These are phyloP conservation scores for Drosophila ezoana DNA, from an alignment of 2,888 invertebrate species.

Conservation along the genomic window DNA sequence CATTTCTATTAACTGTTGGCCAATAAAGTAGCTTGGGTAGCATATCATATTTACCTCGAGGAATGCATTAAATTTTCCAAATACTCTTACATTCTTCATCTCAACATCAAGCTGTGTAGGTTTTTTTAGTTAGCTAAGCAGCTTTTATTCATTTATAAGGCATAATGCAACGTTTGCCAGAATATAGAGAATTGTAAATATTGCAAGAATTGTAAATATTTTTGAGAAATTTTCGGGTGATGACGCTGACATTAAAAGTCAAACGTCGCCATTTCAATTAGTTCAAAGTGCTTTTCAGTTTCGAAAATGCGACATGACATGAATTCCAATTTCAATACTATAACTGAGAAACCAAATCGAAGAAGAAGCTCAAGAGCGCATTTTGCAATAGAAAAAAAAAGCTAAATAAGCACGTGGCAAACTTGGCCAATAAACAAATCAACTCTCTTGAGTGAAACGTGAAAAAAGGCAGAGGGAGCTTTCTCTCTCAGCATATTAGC, in stretches of 20 bases:
- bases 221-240: slow-evolving; percentile 33
- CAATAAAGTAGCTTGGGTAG: too few relatives aligned
- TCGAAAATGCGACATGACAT: slow-evolving; percentile 22
- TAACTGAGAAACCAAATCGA: neutral
- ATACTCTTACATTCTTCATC: too few relatives aligned
- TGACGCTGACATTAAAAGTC: slow-evolving; percentile 33
- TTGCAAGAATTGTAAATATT: slow-evolving; percentile 41
- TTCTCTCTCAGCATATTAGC: slow-evolving; percentile 51
- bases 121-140: neutral
- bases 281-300: slow-evolving; percentile 31
- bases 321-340: slow-evolving; percentile 24
- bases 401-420: slow-evolving; percentile 48
- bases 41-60: too few relatives aligned
- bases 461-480: slow-evolving; percentile 8
- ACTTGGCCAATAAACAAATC: slow-evolving; percentile 7
- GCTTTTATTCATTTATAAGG: neutral
- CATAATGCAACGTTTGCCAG: slow-evolving; percentile 1
- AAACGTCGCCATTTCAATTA: slow-evolving; percentile 18
- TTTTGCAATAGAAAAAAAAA: neutral
- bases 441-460: slow-evolving; percentile 58
- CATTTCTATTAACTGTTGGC: too few relatives aligned
- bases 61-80: too few relatives aligned
- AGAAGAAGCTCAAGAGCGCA: slow-evolving; percentile 12
- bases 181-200: neutral
- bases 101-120: too few relatives aligned